A percentile compares a stretch with the other conserved stretches of the same genome.
These are phyloP conservation scores for Dermatemys mawii DNA, from an alignment of 2,113 vertebrate genomes.

Conservation along the genomic window DNA sequence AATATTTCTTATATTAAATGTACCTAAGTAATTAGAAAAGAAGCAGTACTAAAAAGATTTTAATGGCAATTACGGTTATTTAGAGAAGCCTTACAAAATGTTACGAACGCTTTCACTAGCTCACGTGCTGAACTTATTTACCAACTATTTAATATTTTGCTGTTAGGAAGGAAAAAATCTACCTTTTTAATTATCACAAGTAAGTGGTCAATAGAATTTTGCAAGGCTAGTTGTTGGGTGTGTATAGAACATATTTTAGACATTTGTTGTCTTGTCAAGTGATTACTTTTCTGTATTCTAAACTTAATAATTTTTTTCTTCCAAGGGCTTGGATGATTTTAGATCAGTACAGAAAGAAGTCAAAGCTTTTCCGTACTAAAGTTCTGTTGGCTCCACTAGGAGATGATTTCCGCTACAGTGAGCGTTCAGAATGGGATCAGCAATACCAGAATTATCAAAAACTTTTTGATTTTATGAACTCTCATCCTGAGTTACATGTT, in stretches of 20 bases:
- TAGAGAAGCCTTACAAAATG: not conserved
- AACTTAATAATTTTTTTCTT: not conserved
- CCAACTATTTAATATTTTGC: not conserved
- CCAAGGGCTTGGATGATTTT: slow-evolving; percentile 87
- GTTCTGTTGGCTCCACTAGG: slow-evolving; percentile 90
- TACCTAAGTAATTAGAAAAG: not conserved
- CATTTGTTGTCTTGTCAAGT: not conserved
- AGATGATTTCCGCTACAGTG: slow-evolving; percentile 92
- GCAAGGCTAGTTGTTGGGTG: not conserved
- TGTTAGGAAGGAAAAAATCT: not conserved
- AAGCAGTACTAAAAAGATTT: not conserved
- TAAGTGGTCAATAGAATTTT: not conserved
- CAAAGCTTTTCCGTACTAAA: slow-evolving; percentile 89
- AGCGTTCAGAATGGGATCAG: slow-evolving; percentile 90
- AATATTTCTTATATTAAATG: not conserved
- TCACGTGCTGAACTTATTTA: not conserved
- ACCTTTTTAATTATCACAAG: not conserved
- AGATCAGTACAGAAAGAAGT: slow-evolving; percentile 96
- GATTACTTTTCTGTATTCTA: not conserved
- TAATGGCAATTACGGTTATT: not conserved
- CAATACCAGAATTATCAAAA: slow-evolving; percentile 94
- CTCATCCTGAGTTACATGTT: slow-evolving; percentile 86
- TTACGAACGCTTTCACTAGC: not conserved
- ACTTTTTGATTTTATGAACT: slow-evolving; percentile 91
- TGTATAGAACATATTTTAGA: not conserved